phyloP scores from a whole-genome alignment of 2,797 vertebrate genomes.

The Sebastes vulpes region DNA sequence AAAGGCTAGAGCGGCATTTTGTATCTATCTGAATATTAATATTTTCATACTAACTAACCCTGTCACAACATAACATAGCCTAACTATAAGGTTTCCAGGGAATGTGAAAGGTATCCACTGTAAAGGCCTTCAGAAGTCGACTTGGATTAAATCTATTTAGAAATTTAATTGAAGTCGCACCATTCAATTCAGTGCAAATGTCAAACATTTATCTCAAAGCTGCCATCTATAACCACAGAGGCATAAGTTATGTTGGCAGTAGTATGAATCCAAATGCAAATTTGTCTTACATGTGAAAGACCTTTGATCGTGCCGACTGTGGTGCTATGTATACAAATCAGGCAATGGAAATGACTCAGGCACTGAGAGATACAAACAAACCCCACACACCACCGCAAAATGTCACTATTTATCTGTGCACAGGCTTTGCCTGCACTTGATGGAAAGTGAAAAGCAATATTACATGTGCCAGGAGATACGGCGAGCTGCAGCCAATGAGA shows the following conservation, averaged over 20 bases:
- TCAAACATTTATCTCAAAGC: slow-evolving; percentile 61
- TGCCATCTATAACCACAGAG: slow-evolving; percentile 32
- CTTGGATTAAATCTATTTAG: slow-evolving; percentile 39
- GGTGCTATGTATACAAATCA: slow-evolving; percentile 73
- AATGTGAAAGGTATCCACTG: neutral
- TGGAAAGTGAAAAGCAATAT: slow-evolving; percentile 86
- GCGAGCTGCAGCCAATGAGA: slow-evolving; percentile 76
- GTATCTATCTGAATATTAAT: neutral
- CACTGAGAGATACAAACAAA: slow-evolving; percentile 65
- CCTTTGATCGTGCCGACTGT: slow-evolving; percentile 62
- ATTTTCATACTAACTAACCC: neutral
- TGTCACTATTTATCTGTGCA: slow-evolving; percentile 78
- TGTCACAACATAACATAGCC: neutral
- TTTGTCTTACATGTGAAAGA: slow-evolving; percentile 64
- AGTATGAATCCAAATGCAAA: slow-evolving; percentile 69
- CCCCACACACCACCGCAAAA: slow-evolving; percentile 63
- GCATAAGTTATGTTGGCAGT: slow-evolving; percentile 56
- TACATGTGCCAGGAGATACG: slow-evolving; percentile 74
- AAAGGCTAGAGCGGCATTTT: neutral
- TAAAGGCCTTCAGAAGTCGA: neutral
- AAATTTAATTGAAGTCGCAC: slow-evolving; percentile 26
- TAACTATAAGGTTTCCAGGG: neutral
- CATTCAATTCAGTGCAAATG: slow-evolving; percentile 45
- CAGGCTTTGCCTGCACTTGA: slow-evolving; percentile 64
- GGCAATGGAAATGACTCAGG: slow-evolving; percentile 48